A percentile compares a stretch with the other conserved stretches of the same genome.
Conservation (phyloP, 2,797 vertebrate species). For the Prunella strophiata region DNA sequence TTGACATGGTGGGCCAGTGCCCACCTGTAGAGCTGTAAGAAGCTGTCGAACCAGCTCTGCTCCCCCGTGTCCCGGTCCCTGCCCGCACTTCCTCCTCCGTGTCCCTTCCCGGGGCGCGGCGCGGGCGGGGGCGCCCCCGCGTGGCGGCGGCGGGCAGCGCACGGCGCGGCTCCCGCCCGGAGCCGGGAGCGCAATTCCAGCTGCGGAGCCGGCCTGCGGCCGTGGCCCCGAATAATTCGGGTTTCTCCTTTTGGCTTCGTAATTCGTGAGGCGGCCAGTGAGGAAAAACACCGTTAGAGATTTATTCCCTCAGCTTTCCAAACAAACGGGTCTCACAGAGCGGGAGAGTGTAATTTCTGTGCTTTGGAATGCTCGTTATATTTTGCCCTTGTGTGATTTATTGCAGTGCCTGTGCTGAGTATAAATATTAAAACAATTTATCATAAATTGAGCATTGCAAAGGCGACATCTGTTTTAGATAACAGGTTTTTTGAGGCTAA, state of each 20-base stretch:
- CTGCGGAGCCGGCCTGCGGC: not conserved
- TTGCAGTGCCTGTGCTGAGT: slow-evolving; percentile 13
- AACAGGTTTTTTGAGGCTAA: slow-evolving; percentile 24
- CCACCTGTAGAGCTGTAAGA: not conserved
- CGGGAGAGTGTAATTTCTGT: not conserved
- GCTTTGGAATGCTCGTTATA: not conserved
- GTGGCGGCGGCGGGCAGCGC: not conserved
- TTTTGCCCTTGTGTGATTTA: slow-evolving; percentile 56
- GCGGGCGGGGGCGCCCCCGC: not conserved
- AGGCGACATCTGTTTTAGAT: slow-evolving; percentile 71
- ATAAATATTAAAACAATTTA: slow-evolving; percentile 62
- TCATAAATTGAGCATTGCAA: slow-evolving; percentile 40
- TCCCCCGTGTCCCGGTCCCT: not conserved
- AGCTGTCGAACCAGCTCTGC: not conserved
- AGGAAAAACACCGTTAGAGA: not conserved
- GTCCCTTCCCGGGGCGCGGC: not conserved
- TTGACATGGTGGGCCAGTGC: not conserved
- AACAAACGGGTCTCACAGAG: not conserved
- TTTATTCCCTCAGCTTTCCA: slow-evolving; percentile 29
- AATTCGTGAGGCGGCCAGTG: not conserved
- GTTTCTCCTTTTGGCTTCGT: not conserved
- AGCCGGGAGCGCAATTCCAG: rapidly evolving
- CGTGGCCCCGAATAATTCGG: not conserved
- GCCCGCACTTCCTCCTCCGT: not conserved
- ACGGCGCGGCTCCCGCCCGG: rapidly evolving